A percentile compares a stretch with the other conserved stretches of the same genome.
These are phyloP conservation scores for Beris chalybata DNA, from an alignment of 2,888 invertebrate genomes.

Conservation along the genomic window DNA sequence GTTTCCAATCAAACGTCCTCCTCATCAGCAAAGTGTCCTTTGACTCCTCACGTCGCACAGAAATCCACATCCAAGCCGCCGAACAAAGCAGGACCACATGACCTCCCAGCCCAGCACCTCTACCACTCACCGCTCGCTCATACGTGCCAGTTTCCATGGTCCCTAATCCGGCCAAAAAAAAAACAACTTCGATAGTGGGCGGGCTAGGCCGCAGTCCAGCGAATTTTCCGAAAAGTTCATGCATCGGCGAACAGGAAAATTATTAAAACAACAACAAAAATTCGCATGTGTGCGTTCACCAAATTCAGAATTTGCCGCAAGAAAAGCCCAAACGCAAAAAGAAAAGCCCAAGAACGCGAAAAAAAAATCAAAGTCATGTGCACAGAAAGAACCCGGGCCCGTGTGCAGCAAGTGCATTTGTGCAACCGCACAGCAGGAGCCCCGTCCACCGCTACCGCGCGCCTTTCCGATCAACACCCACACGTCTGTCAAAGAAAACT, in stretches of 20 bases:
- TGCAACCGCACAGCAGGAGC: constrained; percentile 5
- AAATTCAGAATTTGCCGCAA: constrained; percentile 11
- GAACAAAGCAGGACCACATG: constrained; percentile 18
- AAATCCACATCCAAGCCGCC: constrained; percentile 24
- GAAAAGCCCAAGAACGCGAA: not conserved
- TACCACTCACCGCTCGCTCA: not conserved
- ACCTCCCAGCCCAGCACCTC: constrained; percentile 1
- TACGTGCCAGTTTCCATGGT: constrained; percentile 22
- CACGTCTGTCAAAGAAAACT: not conserved
- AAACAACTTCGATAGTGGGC: constrained; percentile 30
- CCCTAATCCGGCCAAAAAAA: constrained; percentile 27
- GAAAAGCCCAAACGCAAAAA: not conserved
- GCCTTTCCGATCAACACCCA: not conserved
- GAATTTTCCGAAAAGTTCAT: constrained; percentile 7
- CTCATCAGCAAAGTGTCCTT: constrained; percentile 6
- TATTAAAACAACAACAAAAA: constrained; percentile 1
- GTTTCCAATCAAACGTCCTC: constrained; percentile 30
- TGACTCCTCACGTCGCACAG: constrained; percentile 10
- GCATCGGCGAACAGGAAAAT: constrained; percentile 6
- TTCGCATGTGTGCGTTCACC: constrained; percentile 25
- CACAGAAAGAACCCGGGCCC: not conserved
- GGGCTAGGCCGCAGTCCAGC: constrained; percentile 24
- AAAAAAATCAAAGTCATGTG: not conserved
- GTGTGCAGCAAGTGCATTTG: not conserved
- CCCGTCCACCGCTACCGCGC: not conserved